Evolutionary conservation across 2,888 invertebrate species (phyloP).

Genomic region (Abrostola tripartita): DNA sequence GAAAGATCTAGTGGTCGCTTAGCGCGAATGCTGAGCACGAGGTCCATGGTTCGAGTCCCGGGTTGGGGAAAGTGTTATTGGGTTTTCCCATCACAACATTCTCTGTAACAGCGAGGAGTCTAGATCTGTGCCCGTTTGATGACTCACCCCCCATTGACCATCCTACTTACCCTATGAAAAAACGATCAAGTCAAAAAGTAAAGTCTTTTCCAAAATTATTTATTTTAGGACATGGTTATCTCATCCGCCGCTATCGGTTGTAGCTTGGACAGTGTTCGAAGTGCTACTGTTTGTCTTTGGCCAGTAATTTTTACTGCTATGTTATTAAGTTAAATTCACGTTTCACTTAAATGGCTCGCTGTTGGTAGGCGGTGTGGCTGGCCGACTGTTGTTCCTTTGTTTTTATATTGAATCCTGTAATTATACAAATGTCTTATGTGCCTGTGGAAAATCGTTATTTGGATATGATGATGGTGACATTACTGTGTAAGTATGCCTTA

Average conservation of each 20-base stretch:
- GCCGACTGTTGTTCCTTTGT: conserved; percentile 20
- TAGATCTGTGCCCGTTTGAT: too few species aligned
- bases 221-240: too few species aligned
- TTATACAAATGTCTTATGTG: conserved; percentile 2
- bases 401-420: conserved; percentile 14
- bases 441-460: background rate
- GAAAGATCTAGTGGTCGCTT: too few species aligned
- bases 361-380: conserved; percentile 14
- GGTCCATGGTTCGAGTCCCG: too few species aligned
- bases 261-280: background rate
- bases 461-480: background rate
- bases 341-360: conserved; percentile 34
- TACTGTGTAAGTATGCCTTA: conserved; percentile 16
- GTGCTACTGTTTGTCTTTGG: conserved; percentile 52
- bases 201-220: too few species aligned
- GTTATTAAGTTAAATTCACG: conserved; percentile 51
- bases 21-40: too few species aligned
- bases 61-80: too few species aligned
- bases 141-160: too few species aligned
- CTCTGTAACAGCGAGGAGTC: too few species aligned
- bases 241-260: conserved; percentile 6
- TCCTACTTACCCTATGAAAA: too few species aligned
- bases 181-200: too few species aligned
- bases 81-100: too few species aligned
- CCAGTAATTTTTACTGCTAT: conserved; percentile 54